phyloP scores from a whole-genome alignment of 2,797 vertebrate species.

The Ispidina lecontei region DNA sequence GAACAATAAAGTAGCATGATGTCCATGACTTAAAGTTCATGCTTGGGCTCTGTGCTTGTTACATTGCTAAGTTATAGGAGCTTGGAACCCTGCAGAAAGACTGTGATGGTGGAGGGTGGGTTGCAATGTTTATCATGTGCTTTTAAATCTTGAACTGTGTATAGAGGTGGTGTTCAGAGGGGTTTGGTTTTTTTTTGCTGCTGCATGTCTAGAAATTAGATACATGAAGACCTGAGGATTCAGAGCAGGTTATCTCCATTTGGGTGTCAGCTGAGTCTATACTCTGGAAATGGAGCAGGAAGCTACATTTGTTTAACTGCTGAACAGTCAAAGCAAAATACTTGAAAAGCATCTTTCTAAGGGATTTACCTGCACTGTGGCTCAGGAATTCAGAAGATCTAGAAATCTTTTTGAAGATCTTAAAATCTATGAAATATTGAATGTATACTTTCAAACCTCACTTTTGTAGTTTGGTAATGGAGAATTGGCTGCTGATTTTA shows the following conservation, averaged over 20 bases:
- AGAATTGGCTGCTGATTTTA: neutral
- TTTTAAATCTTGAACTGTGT: neutral
- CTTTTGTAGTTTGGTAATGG: neutral
- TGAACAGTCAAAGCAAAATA: neutral
- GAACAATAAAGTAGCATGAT: neutral
- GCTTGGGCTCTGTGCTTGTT: neutral
- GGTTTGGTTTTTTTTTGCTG: neutral
- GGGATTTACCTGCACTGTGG: neutral
- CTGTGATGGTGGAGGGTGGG: neutral
- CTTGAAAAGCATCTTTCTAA: neutral
- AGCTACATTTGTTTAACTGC: neutral
- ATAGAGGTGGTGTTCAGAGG: neutral
- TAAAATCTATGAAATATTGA: neutral
- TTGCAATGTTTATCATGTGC: neutral
- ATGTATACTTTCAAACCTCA: neutral
- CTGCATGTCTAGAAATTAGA: neutral
- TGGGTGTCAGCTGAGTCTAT: neutral
- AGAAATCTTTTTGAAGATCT: neutral
- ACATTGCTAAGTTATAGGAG: neutral
- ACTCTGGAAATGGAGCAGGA: neutral
- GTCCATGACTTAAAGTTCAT: neutral
- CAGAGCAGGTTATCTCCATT: neutral
- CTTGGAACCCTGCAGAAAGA: neutral
- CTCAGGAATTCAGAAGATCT: neutral
- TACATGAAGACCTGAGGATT: neutral